Evolutionary conservation across 2,888 invertebrate species (phyloP), one percentile per base, ranked within the genome.

Genomic region (Caenorhabditis becei): DNA sequence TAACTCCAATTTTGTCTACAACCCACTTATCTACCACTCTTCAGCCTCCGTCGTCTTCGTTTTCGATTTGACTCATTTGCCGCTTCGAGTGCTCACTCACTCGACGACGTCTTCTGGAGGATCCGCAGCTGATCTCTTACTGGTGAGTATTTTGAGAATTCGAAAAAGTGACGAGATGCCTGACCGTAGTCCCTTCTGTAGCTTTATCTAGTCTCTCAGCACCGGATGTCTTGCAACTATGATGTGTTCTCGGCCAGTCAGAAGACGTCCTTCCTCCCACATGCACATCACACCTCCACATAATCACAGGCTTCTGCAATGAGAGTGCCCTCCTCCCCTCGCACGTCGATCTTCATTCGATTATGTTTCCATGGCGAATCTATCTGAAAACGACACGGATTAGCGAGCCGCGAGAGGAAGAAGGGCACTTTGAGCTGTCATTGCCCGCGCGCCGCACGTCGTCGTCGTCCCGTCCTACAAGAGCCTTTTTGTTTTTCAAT

Each of bases 281-380:
- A 41, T 20, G 51, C 20, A 51, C 58, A 59, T 37, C 35, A 7
- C 20, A 16, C 20, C 51, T 51, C 51, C 24, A 24, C 18, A 53
- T 70, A 47, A 70, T 58, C 49, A 70, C 37, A 35, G 56, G 28
- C 35, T 70, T 70, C n/a, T 28, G 32, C 47, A 56, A n/a, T 51
- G 28, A 18, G 26, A 14, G 32, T 58, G 18, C 18, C 44, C 26
- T n/a, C 28, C 2, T 26, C 14, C 10, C 1, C 44, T 20, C 11
- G n/a, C 56, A 18, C 20, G 26, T 58, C 18, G 18, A 44, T 67
- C 62, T 62, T 71, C 32, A 79, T 79, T 67, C 67, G 79, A 79
- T 79, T 79, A 72, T 79, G 79, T 79, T 79, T 72, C 79, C 79
- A 79, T 79, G 79, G 79, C 44, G 32, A 74, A 41, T 41, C 62